Conservation (phyloP, 2,797 vertebrate species). For the Bovichtus variegatus region DNA sequence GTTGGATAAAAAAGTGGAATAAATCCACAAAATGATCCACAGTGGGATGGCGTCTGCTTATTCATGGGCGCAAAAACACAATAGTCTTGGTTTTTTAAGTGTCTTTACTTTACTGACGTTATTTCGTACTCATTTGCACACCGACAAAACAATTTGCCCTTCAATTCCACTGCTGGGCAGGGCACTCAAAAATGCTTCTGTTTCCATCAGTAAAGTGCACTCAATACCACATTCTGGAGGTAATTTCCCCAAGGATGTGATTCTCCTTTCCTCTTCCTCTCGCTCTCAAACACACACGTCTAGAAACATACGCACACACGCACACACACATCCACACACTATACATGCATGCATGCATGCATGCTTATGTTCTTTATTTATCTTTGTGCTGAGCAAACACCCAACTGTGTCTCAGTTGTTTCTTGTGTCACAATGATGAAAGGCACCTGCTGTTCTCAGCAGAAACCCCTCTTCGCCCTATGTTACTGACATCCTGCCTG, state of each 20-base stretch:
- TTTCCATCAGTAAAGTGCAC: conserved; percentile 65
- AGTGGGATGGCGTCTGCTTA: neutral
- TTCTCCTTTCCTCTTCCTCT: conserved; percentile 26
- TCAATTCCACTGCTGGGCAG: conserved; percentile 43
- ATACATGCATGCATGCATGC: conserved; percentile 44
- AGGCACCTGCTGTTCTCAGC: conserved; percentile 82
- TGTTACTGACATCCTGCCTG: conserved; percentile 73
- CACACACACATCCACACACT: neutral
- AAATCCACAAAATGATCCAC: neutral
- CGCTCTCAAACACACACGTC: neutral
- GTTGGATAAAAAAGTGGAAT: neutral
- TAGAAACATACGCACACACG: neutral
- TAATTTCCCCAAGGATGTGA: conserved; percentile 75
- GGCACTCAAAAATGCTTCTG: conserved; percentile 50
- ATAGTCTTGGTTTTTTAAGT: conserved; percentile 23
- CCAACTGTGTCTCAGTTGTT: conserved; percentile 73
- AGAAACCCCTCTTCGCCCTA: conserved; percentile 68
- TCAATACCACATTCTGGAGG: conserved; percentile 68
- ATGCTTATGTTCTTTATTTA: conserved; percentile 68
- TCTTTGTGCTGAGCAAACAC: conserved; percentile 69
- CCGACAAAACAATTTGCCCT: conserved; percentile 53
- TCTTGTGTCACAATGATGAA: conserved; percentile 76
- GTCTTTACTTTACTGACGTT: conserved; percentile 31
- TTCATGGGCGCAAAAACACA: conserved; percentile 20
- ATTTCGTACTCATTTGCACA: conserved; percentile 50